Percentiles rank a stretch among this genome's conserved stretches.
These are phyloP conservation scores for Gavialis gangeticus DNA, from an alignment of 2,113 vertebrate genomes.

Conservation along the genomic window DNA sequence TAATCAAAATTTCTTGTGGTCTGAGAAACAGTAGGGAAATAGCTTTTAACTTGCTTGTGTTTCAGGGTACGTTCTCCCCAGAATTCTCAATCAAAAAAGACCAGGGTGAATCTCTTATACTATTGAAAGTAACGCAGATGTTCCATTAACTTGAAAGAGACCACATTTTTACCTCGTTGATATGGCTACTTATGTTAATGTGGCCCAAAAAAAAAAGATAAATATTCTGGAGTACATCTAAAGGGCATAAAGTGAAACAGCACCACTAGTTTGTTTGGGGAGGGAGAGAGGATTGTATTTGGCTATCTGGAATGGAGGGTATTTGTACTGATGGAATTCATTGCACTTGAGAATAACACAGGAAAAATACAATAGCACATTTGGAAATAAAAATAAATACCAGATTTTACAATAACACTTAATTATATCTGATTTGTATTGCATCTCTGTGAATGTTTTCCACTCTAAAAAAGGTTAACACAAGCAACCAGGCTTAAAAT, in stretches of 20 bases:
- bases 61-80: not conserved
- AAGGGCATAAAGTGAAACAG: not conserved
- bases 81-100: not conserved
- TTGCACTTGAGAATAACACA: not conserved
- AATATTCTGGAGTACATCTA: not conserved
- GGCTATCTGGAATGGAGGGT: not conserved
- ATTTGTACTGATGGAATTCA: not conserved
- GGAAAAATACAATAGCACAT: not conserved
- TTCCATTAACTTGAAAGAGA: not conserved
- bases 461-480: not conserved
- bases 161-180: not conserved
- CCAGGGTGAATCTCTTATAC: not conserved
- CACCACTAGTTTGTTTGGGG: not conserved
- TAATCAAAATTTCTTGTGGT: not conserved
- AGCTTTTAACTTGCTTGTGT: not conserved
- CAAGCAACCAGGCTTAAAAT: not conserved
- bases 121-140: not conserved
- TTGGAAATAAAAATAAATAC: not conserved
- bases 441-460: not conserved
- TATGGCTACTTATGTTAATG: not conserved
- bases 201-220: not conserved
- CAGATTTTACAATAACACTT: not conserved
- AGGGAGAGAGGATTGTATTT: too few species aligned
- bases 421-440: not conserved
- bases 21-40: not conserved